Evolutionary conservation across 1,140 invertebrate species (phyloP).

Genomic region (Megathymus violae): DNA sequence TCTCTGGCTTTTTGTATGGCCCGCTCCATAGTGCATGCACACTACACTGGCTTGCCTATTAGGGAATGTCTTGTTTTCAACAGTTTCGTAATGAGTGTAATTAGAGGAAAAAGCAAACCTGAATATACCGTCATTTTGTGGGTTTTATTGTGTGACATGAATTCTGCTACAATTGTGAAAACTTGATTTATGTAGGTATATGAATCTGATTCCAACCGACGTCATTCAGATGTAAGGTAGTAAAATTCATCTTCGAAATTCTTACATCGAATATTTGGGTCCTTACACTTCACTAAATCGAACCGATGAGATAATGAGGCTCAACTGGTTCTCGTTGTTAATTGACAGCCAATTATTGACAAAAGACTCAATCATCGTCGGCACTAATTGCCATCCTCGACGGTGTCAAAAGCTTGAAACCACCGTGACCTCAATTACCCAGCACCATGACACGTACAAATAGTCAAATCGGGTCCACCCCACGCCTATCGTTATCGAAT

Average conservation of each 20-base stretch:
- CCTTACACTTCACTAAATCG: no score
- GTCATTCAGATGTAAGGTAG: no score
- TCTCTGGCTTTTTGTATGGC: not conserved
- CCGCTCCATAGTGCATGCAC: not conserved
- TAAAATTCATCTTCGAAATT: no score
- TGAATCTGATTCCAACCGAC: no score
- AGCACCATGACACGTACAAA: constrained; percentile 51
- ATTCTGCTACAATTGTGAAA: not conserved
- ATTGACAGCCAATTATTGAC: not conserved
- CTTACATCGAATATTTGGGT: no score
- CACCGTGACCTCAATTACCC: constrained; percentile 29
- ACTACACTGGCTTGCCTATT: not conserved
- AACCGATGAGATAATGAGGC: not conserved
- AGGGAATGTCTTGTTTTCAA: constrained; percentile 1
- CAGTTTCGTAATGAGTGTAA: not conserved
- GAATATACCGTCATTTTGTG: not conserved
- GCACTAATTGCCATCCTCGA: constrained; percentile 16
- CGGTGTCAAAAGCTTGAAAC: constrained; percentile 3
- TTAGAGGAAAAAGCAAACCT: not conserved
- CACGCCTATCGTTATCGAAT: constrained; percentile 56
- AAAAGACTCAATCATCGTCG: constrained; percentile 9
- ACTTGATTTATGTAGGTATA: no score
- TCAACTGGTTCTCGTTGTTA: not conserved
- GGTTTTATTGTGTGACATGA: not conserved
- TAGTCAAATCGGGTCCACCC: constrained; percentile 40